These are phyloP conservation scores for Crenichthys baileyi DNA, from an alignment of 2,797 vertebrate species.

Conservation along the genomic window DNA sequence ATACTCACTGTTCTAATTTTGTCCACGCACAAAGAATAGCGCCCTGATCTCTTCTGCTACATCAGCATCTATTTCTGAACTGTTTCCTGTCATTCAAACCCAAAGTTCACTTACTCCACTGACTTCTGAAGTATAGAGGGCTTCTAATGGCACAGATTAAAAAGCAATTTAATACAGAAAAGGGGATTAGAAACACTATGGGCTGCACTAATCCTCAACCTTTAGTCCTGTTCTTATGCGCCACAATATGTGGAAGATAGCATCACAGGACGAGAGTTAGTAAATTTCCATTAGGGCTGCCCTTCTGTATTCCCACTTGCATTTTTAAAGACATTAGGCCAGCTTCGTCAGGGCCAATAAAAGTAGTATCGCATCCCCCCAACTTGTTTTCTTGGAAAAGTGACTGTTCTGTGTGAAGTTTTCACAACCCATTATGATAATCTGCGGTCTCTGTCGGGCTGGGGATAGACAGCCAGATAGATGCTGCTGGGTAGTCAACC, in stretches of 20 bases:
- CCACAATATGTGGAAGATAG: constrained; percentile 75
- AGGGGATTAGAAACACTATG: constrained; percentile 78
- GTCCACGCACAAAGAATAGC: constrained; percentile 9
- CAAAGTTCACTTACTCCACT: constrained; percentile 63
- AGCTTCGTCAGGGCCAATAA: constrained; percentile 76
- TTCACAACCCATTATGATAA: constrained; percentile 78
- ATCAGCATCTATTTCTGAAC: constrained; percentile 50
- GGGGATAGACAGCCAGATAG: constrained; percentile 61
- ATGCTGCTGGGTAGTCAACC: constrained; percentile 62
- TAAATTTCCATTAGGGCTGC: constrained; percentile 77
- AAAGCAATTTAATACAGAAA: constrained; percentile 80
- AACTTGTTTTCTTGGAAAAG: constrained; percentile 65
- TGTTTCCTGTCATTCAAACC: constrained; percentile 65
- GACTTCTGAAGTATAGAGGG: constrained; percentile 61
- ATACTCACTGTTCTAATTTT: constrained; percentile 35
- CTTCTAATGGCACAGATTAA: constrained; percentile 78
- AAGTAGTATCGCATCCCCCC: constrained; percentile 70
- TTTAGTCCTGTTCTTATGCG: constrained; percentile 77
- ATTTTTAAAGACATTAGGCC: constrained; percentile 79
- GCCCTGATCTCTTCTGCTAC: constrained; percentile 16
- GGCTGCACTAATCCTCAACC: constrained; percentile 79
- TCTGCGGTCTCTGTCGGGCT: constrained; percentile 68
- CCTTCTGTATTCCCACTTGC: constrained; percentile 76
- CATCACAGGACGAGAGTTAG: constrained; percentile 72
- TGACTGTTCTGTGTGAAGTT: constrained; percentile 75